Base-by-base conservation (phyloP, 2,797 vertebrate genomes). In the Setipinna tenuifilis region DNA sequence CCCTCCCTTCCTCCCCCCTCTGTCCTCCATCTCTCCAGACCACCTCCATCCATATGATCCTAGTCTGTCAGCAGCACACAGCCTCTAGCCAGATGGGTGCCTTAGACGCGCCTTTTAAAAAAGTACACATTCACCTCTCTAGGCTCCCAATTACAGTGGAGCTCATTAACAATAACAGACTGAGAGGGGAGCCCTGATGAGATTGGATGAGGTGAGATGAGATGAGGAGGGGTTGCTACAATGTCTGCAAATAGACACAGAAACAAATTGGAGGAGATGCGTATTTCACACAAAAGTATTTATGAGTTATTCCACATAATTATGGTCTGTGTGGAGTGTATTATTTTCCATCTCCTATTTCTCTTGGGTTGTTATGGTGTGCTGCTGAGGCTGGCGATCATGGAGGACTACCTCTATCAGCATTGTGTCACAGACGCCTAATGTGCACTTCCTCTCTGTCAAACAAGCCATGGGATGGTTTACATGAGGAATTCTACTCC, bases 251-350 rank as follows among this genome's bases (percentile, higher is more conserved):
- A 78, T 21, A 78, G 17, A 44, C 17, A 35, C 7, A 6, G 71
- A 44, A 16, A 78, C 35, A 2, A 12, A 19, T 44, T 31, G 9
- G 19, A 35, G 65, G 28, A 35, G 25, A 71, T 31, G 25, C 2
- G 23, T 28, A 4, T 75, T 19, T 75, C 68, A 68, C 25, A 16
- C 68, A 35, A 17, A 14, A 19, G 14, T 28, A 41, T 75, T 21
- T n/a, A 35, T 17, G 71, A 78, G 17, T 44, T 31, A 78, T 44
- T 65, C n/a, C 61, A 65, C n/a, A n/a, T 65, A 65, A 65, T 65
- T 65, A 65, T 65, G 61, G 61, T 59, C 7, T n/a, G 61, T 65
- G 23, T 23, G n/a, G 61, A 65, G n/a, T 25, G 23, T 65, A 65
- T 59, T 6, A n/a, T 65, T 65, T 65, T 62, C 59, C 59, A 62